phyloP scores from a whole-genome alignment of 2,113 vertebrate genomes.

The Odontesthes bonariensis region DNA sequence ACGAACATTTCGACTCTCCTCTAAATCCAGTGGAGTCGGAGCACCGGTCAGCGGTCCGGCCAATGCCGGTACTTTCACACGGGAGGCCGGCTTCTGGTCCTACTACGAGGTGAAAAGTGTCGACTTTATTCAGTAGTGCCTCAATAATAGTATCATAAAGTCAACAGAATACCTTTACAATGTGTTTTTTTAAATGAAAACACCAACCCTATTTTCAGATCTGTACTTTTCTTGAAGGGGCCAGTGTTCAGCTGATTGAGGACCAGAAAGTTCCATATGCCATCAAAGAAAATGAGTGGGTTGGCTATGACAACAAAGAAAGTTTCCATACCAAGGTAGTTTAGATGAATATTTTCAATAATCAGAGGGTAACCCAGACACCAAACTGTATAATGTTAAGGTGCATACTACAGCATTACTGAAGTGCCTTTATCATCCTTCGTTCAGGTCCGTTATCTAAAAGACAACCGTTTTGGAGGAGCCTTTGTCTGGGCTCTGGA shows the following conservation, averaged over 20 bases:
- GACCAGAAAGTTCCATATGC: constrained; percentile 85
- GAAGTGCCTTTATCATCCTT: neutral
- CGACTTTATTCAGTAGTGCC: neutral
- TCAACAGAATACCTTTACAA: neutral
- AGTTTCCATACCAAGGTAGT: constrained; percentile 85
- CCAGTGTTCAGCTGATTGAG: constrained; percentile 73
- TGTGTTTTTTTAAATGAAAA: neutral
- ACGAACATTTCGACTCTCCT: constrained; percentile 78
- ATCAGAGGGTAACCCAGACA: too few species aligned
- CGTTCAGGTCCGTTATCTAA: constrained; percentile 80
- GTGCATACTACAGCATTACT: neutral
- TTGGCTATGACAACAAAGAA: constrained; percentile 81
- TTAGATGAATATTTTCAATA: too few species aligned
- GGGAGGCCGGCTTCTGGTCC: constrained; percentile 82
- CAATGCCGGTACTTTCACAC: constrained; percentile 79
- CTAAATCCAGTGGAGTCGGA: constrained; percentile 57
- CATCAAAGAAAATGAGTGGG: constrained; percentile 77
- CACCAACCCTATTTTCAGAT: constrained; percentile 69
- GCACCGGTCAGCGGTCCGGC: constrained; percentile 73
- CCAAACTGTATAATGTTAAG: neutral
- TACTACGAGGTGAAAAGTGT: constrained; percentile 85
- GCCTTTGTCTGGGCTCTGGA: constrained; percentile 87
- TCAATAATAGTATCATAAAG: neutral
- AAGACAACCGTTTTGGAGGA: constrained; percentile 82
- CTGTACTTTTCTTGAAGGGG: constrained; percentile 80